Evolutionary conservation across 2,888 invertebrate genomes (phyloP).

Genomic region (Ramazzottius varieornatus): DNA sequence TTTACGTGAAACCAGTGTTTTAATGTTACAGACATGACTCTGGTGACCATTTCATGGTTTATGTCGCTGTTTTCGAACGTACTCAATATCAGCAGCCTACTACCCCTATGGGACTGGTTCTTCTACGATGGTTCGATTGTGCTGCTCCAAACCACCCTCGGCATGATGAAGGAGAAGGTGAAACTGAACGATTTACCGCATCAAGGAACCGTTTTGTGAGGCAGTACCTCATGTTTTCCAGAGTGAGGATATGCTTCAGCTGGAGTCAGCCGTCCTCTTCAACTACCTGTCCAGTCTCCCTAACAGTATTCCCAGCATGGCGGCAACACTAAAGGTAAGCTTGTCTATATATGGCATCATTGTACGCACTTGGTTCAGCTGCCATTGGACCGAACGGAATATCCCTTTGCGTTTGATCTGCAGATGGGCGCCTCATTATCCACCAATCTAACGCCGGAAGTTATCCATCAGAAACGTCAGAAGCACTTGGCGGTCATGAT

Average conservation of each 20-base stretch:
- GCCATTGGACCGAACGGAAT: background rate
- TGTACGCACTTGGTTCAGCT: too few relatives aligned
- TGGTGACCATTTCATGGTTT: conserved; percentile 93
- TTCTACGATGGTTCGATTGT: conserved; percentile 83
- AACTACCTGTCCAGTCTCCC: conserved; percentile 87
- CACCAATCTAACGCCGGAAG: background rate
- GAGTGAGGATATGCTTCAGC: background rate
- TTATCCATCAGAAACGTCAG: conserved; percentile 33
- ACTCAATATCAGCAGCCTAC: conserved; percentile 73
- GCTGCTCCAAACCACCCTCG: conserved; percentile 71
- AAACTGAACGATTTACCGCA: background rate
- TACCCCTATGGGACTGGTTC: conserved; percentile 84
- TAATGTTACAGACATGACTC: conserved; percentile 41
- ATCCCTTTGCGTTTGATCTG: background rate
- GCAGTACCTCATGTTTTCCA: background rate
- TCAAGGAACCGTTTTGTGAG: background rate
- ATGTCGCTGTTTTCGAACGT: conserved; percentile 84
- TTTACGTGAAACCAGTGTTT: background rate
- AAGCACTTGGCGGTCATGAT: conserved; percentile 78
- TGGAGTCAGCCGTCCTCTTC: conserved; percentile 68
- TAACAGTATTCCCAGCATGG: conserved; percentile 42
- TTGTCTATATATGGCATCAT: background rate
- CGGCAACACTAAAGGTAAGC: background rate
- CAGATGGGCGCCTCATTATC: background rate
- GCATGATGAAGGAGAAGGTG: conserved; percentile 56